Conservation (phyloP, 2,113 vertebrate species). For the Podarcis muralis region DNA sequence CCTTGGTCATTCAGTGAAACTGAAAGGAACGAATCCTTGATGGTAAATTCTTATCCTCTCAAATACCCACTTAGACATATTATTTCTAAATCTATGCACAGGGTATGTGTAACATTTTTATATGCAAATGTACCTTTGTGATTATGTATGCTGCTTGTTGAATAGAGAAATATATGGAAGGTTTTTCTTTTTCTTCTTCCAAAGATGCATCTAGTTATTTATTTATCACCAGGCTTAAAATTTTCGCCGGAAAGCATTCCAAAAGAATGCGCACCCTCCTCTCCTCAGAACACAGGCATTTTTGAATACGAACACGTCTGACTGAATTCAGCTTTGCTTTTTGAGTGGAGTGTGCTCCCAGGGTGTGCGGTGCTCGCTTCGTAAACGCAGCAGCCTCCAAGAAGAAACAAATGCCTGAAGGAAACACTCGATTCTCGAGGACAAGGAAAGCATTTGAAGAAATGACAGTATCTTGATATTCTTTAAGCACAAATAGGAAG, state of each 20-base stretch:
- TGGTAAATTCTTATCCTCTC: slow-evolving; percentile 23
- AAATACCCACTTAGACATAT: not conserved
- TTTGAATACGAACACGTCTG: not conserved
- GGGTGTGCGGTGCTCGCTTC: not conserved
- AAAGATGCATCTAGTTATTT: not conserved
- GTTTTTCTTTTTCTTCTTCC: slow-evolving; percentile 3
- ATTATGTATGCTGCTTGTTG: slow-evolving; percentile 17
- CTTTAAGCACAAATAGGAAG: slow-evolving; percentile 18
- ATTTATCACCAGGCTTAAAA: not conserved
- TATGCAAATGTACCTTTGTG: not conserved
- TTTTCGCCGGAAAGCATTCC: slow-evolving; percentile 7
- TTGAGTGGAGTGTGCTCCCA: slow-evolving; percentile 10
- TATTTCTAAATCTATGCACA: not conserved
- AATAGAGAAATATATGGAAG: not conserved
- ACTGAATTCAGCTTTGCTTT: slow-evolving; percentile 39
- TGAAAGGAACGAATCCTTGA: too few relatives aligned
- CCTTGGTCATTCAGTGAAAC: too few relatives aligned
- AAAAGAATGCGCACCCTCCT: not conserved
- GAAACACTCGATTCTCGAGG: slow-evolving; percentile 13
- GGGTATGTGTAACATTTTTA: slow-evolving; percentile 9
- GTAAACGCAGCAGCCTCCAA: slow-evolving; percentile 32
- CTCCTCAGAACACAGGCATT: not conserved
- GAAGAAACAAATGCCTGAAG: not conserved
- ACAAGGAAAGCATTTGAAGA: slow-evolving; percentile 17
- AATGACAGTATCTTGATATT: slow-evolving; percentile 24